These are phyloP conservation scores for Nowickia ferox DNA, from an alignment of 2,888 invertebrate genomes.

Conservation along the genomic window DNA sequence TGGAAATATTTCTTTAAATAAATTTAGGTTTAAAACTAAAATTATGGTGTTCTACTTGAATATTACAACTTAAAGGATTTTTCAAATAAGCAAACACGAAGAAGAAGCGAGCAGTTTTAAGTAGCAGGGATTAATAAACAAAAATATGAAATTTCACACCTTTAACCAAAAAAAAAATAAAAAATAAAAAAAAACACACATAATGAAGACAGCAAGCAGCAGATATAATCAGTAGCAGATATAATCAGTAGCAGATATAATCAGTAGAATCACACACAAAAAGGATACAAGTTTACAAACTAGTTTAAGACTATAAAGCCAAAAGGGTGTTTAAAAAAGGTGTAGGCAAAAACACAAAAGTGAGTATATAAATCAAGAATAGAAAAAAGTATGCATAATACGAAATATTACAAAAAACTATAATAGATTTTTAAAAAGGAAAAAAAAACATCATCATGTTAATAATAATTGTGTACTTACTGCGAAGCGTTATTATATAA, in stretches of 20 bases:
- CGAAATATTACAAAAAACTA: slow-evolving; percentile 59
- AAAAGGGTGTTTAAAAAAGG: slow-evolving; percentile 51
- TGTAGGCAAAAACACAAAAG: slow-evolving; percentile 23
- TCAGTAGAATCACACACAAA: slow-evolving; percentile 46
- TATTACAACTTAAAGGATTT: slow-evolving; percentile 41
- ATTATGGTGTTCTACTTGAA: slow-evolving; percentile 5
- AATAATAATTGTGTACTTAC: background rate
- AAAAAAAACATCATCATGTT: slow-evolving; percentile 1
- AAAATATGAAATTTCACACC: slow-evolving; percentile 72
- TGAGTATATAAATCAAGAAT: slow-evolving; percentile 35
- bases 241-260: slow-evolving; percentile 33
- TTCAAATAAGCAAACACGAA: background rate
- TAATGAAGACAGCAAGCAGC: no score
- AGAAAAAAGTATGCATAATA: slow-evolving; percentile 37
- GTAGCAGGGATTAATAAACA: slow-evolving; percentile 64
- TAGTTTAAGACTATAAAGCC: slow-evolving; percentile 6
- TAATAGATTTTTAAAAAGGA: slow-evolving; percentile 43
- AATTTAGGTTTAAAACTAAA: background rate
- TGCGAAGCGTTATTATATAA: background rate
- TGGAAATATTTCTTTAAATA: background rate
- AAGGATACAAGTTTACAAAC: slow-evolving; percentile 37
- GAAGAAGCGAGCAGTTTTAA: slow-evolving; percentile 30
- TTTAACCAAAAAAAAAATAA: slow-evolving; percentile 52
- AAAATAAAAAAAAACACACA: background rate
- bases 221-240: no score